Conservation (phyloP, 2,113 vertebrate genomes). For the Daboia siamensis region DNA sequence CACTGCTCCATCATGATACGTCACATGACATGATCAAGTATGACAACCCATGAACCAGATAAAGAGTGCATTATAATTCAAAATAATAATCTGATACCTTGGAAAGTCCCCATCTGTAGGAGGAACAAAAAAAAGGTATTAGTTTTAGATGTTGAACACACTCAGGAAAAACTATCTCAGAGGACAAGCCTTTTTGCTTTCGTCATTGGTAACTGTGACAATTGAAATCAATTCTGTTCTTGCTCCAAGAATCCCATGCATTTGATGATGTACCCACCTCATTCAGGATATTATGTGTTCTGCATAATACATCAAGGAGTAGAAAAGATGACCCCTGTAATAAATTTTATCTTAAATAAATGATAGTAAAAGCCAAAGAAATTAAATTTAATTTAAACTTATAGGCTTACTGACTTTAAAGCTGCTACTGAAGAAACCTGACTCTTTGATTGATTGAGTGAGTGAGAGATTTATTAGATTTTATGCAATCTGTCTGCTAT, state of each 20-base stretch:
- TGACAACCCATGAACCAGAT: background rate
- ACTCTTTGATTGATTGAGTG: background rate
- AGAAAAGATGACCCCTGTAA: background rate
- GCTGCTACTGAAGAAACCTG: background rate
- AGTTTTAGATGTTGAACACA: background rate
- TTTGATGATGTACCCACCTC: background rate
- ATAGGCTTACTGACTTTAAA: background rate
- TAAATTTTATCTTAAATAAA: background rate
- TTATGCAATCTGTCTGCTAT: background rate
- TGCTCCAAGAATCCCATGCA: background rate
- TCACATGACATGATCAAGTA: no score
- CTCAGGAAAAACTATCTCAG: background rate
- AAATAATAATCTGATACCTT: background rate
- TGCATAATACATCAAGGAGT: background rate
- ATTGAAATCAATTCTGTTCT: background rate
- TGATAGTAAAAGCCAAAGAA: background rate
- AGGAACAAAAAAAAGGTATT: background rate
- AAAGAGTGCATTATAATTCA: background rate
- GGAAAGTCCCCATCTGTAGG: background rate
- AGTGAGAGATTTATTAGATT: background rate
- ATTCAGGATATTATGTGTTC: background rate
- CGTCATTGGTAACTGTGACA: no score
- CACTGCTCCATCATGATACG: no score
- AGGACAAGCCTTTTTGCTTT: background rate
- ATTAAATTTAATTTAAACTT: background rate